Evolutionary conservation across 2,888 invertebrate species (phyloP), one percentile per base, ranked within the genome.

Genomic region (Loripinus fragilis): DNA sequence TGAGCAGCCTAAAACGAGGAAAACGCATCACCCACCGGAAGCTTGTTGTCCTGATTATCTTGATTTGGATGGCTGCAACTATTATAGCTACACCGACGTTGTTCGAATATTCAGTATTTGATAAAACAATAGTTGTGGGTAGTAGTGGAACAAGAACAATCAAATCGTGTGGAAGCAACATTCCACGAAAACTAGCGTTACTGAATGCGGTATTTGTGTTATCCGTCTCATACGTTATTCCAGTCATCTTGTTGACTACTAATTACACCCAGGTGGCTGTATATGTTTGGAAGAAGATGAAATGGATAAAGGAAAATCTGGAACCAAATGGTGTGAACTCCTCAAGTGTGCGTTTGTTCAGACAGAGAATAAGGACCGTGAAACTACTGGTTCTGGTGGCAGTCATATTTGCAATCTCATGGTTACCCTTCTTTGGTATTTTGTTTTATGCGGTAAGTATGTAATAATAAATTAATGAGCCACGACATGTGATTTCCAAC

Each of bases 371-470:
- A 28, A 81, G 80, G 60, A 68, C 89, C 3, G 80, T 89, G n/a
- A 87, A 90, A 76, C 84, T 90, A 81, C 71, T 90, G 41, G 73
- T 88, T 0, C 23, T 89, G 12, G 86, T 87, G 25, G 87, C 88
- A n/a, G 72, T 78, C 2, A 76, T 90, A 33, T 90, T 90, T 74
- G 87, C 87, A 7, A 50, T 88, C 2, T 85, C 87, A 10, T 90
- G 90, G 89, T 20, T 86, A 23, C 90, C 90, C 1, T 90, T 85
- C 71, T 90, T 90, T 74, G 60, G 85, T 15, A 72, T 85, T 3
- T 71, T 85, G 3, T 71, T 87, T 15, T 86, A 88, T 41, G 80
- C 85, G 66, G 90, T 90, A 76, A 80, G 89, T 38, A 38, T n/a
- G n/a, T 12, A 38, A 38, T 38, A 38, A 38, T 38, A n/a, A n/a